Base-by-base conservation (phyloP, 2,797 vertebrate species). In the Esox masquinongy region DNA sequence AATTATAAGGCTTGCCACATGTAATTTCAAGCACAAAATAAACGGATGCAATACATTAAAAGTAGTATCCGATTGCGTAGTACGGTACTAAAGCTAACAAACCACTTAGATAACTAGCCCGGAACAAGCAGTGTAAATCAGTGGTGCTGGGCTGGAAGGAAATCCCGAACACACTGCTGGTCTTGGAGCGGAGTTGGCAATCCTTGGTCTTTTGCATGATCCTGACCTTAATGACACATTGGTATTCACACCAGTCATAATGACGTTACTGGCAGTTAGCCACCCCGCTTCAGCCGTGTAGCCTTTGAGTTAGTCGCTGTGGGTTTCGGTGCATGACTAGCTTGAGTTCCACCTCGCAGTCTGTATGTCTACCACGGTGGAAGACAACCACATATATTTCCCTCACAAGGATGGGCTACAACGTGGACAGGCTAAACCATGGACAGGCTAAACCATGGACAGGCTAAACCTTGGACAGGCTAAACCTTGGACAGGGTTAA, bases 241-340 rank as follows among this genome's bases (percentile, higher is more conserved):
- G 22, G 36, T 17, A 47, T 19, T 43, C 17, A 36, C 34, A 36
- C 68, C 66, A 68, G 83, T 72, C 29, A 15, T 63, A 70, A 22
- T 36, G 56, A 59, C 76, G 68, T 85, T 74, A 73, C 75, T 61
- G 83, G 77, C 81, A 76, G 85, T 78, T 56, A 76, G 85, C 81
- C 68, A 83, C 85, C 70, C 26, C 14, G 61, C 71, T 72, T 71
- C 69, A 39, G 80, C 83, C 71, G 71, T 59, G 67, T 84, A 84
- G 71, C 72, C 59, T 61, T 70, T 68, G 22, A 76, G 68, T 80
- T 22, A 24, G 24, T 79, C 26, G 16, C 61, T 64, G 39, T 39
- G 39, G 63, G 72, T 75, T 67, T 68, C 66, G 22, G 72, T 64
- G 49, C 56, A 14, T 43, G 71, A 39, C 47, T 59, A 66, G 34